phyloP scores from a whole-genome alignment of 2,113 vertebrate species.

The Urocolius indicus region DNA sequence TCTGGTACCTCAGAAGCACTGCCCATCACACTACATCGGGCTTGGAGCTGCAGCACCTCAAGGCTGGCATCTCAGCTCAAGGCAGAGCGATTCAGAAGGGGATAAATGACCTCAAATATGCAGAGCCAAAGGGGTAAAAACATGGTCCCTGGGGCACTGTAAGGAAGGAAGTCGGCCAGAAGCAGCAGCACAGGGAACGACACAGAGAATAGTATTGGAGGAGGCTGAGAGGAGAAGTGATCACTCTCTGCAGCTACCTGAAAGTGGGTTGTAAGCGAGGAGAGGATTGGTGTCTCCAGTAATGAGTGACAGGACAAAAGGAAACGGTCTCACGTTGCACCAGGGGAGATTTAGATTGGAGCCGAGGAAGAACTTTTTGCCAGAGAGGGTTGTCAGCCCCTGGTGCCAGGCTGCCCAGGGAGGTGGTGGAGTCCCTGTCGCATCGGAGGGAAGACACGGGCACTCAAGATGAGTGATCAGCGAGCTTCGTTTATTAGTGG shows the following conservation, averaged over 20 bases:
- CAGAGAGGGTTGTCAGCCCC: too few species aligned
- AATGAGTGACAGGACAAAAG: not conserved
- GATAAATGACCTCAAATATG: not conserved
- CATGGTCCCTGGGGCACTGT: rapidly evolving
- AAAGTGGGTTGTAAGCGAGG: too few species aligned
- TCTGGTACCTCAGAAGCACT: not conserved
- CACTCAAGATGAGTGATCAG: too few species aligned
- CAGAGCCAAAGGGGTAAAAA: too few species aligned
- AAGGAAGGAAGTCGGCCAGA: rapidly evolving
- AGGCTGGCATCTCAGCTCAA: not conserved
- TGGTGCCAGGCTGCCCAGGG: not conserved
- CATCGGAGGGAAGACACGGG: too few species aligned
- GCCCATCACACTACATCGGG: too few species aligned
- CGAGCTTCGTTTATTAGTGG: too few species aligned
- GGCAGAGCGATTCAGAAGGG: not conserved
- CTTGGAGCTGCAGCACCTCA: too few species aligned
- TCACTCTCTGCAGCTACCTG: not conserved
- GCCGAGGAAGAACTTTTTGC: not conserved
- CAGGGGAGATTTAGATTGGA: not conserved
- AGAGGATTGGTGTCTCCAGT: not conserved
- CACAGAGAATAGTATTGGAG: not conserved
- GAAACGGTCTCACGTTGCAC: not conserved
- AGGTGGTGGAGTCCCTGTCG: not conserved
- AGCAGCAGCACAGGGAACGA: rapidly evolving
- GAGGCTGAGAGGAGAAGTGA: not conserved